These are phyloP conservation scores for Holocentrus rufus DNA, from an alignment of 2,797 vertebrate species.

Conservation along the genomic window DNA sequence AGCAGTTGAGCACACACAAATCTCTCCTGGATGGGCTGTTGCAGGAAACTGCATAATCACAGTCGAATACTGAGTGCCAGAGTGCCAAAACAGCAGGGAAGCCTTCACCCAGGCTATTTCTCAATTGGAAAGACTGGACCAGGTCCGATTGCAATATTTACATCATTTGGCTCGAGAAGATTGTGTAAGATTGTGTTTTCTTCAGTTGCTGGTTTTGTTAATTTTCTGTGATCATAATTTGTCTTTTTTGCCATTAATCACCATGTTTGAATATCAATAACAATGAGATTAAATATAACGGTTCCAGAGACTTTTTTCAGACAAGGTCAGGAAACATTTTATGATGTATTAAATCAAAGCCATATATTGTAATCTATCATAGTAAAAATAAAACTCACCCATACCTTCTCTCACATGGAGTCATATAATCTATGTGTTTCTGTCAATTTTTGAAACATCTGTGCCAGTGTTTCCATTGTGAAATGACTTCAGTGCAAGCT, in stretches of 20 bases:
- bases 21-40: not conserved
- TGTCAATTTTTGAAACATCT: slow-evolving; percentile 48
- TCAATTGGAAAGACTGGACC: not conserved
- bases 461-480: slow-evolving; percentile 40
- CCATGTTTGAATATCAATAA: not conserved
- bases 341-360: not conserved
- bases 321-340: not conserved
- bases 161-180: not conserved
- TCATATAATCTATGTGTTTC: slow-evolving; percentile 17
- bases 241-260: not conserved
- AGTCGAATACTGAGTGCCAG: not conserved
- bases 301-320: too few relatives aligned
- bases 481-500: slow-evolving; percentile 33
- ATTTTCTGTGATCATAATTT: not conserved
- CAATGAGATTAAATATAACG: too few relatives aligned
- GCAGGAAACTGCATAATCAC: too few relatives aligned
- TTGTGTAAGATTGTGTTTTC: too few relatives aligned
- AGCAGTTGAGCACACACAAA: not conserved
- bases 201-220: too few relatives aligned
- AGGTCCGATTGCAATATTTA: not conserved
- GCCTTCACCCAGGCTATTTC: not conserved
- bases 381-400: not conserved
- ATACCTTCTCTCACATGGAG: not conserved
- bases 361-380: not conserved
- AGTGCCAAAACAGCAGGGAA: not conserved